Evolutionary conservation across 2,888 invertebrate genomes (phyloP).

Genomic region (Epirrhoe tristata): DNA sequence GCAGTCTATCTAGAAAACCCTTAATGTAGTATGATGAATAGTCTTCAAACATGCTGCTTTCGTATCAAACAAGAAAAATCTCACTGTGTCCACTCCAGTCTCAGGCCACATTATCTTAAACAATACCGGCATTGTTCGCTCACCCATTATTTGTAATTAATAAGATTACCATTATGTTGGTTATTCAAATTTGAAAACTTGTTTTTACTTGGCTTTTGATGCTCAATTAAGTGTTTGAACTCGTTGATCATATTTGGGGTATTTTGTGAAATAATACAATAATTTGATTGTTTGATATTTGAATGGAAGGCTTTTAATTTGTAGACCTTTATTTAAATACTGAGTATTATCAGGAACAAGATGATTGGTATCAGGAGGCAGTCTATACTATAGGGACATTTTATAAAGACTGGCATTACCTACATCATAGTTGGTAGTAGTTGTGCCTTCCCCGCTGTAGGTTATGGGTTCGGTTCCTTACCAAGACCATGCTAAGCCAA

Average conservation of each 20-base stretch:
- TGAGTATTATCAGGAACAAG: not conserved
- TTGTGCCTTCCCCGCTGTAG: no score
- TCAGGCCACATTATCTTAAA: conserved; percentile 16
- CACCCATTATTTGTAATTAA: conserved; percentile 21
- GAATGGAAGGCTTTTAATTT: conserved; percentile 5
- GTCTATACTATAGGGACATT: no score
- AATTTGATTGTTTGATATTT: conserved; percentile 14
- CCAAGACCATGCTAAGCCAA: no score
- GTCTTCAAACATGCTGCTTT: not conserved
- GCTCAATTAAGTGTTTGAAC: conserved; percentile 17
- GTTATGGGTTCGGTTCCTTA: no score
- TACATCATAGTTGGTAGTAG: no score
- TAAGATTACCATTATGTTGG: conserved; percentile 19
- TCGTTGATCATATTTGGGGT: conserved; percentile 16
- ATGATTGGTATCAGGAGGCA: no score
- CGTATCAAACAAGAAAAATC: not conserved
- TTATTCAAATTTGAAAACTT: conserved; percentile 18
- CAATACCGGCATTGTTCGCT: conserved; percentile 15
- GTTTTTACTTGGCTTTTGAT: conserved; percentile 17
- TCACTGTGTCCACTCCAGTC: not conserved
- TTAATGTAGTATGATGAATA: not conserved
- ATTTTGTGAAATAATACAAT: conserved; percentile 3
- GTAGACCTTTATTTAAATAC: not conserved
- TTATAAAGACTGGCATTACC: no score
- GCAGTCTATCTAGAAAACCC: not conserved